These are phyloP conservation scores for Lithosia quadra DNA, from an alignment of 2,888 invertebrate genomes.

Conservation along the genomic window DNA sequence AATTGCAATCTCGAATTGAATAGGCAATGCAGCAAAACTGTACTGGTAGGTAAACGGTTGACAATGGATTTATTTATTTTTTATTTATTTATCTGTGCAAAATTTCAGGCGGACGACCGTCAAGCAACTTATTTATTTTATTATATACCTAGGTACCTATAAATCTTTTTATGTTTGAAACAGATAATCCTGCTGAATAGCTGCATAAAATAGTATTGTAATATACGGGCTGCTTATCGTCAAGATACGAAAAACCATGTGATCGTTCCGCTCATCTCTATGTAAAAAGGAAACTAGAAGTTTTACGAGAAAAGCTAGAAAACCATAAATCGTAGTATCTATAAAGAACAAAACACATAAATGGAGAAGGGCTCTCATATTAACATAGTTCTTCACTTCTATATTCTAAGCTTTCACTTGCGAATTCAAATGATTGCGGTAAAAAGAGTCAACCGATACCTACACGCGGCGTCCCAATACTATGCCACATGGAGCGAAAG, in stretches of 20 bases:
- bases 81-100: background rate
- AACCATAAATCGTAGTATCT: background rate
- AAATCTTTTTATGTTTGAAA: background rate
- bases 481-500: too few relatives aligned
- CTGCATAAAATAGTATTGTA: background rate
- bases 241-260: background rate
- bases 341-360: background rate
- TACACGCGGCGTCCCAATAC: too few relatives aligned
- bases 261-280: background rate
- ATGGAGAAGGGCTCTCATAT: background rate
- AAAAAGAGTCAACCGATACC: too few relatives aligned
- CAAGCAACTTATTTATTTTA: too few relatives aligned
- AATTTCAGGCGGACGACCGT: too few relatives aligned
- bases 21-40: background rate
- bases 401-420: too few relatives aligned
- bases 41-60: too few relatives aligned
- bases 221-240: background rate
- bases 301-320: background rate
- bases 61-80: background rate
- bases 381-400: background rate
- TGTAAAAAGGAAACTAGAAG: background rate
- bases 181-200: background rate
- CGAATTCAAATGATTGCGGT: too few relatives aligned
- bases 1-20: background rate
- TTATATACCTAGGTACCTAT: background rate